A percentile compares a stretch with the other conserved stretches of the same genome.
phyloP scores from a whole-genome alignment of 1,140 invertebrate genomes.

The Eumeta japonica region DNA sequence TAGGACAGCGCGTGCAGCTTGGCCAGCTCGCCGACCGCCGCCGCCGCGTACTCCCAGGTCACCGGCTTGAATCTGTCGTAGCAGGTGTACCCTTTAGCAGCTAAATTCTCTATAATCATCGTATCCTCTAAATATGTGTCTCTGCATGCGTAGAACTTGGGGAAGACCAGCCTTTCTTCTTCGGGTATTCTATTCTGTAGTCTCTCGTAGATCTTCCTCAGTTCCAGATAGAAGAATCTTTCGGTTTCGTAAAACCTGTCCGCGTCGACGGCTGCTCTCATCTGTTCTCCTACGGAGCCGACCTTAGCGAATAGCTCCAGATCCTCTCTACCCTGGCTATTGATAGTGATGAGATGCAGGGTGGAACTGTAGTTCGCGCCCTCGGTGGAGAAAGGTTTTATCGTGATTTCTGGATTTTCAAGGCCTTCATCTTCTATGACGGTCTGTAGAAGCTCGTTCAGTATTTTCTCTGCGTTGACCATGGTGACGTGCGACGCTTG shows the following conservation, averaged over 20 bases:
- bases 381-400: not conserved
- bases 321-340: constrained; percentile 9
- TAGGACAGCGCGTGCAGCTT: constrained; percentile 34
- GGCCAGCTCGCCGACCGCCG: constrained; percentile 22
- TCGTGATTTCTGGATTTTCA: not conserved
- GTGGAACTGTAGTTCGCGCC: not conserved
- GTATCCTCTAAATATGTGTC: not conserved
- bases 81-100: constrained; percentile 16
- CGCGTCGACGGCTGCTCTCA: constrained; percentile 11
- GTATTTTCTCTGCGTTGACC: not conserved
- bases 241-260: constrained; percentile 23
- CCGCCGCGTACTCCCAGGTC: constrained; percentile 25
- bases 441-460: not conserved
- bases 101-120: constrained; percentile 29
- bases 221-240: constrained; percentile 20
- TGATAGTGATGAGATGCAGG: not conserved
- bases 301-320: constrained; percentile 33
- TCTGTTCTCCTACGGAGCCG: constrained; percentile 18
- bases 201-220: constrained; percentile 20
- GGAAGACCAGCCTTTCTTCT: constrained; percentile 10
- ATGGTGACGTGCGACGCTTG: too few relatives aligned
- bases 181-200: constrained; percentile 21
- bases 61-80: constrained; percentile 27
- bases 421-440: not conserved
- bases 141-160: constrained; percentile 1